Conservation (phyloP, 2,113 vertebrate species). For the Strix uralensis region DNA sequence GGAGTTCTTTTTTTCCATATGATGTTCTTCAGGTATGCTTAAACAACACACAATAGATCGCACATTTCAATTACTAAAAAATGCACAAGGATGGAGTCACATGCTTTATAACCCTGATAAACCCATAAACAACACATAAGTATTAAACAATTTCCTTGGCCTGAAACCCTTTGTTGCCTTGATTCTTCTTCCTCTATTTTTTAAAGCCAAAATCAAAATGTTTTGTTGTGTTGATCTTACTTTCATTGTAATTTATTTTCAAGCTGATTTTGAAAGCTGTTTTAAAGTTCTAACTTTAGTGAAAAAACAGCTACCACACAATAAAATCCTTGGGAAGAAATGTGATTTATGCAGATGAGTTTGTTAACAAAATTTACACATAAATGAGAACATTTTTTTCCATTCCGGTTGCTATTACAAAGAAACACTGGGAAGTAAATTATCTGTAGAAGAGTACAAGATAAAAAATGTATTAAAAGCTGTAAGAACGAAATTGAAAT, state of each 20-base stretch:
- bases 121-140: not conserved
- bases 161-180: not conserved
- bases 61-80: constrained; percentile 10
- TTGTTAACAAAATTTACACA: constrained; percentile 79
- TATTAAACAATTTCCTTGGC: not conserved
- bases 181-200: not conserved
- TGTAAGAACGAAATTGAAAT: constrained; percentile 79
- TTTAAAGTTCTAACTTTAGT: constrained; percentile 50
- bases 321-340: constrained; percentile 49
- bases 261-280: constrained; percentile 36
- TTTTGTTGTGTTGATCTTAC: constrained; percentile 1
- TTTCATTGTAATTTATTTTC: constrained; percentile 33
- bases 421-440: constrained; percentile 74
- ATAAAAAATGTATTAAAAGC: constrained; percentile 79
- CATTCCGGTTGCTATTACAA: constrained; percentile 69
- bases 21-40: not conserved
- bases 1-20: not conserved
- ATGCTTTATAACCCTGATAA: not conserved
- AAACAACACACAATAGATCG: not conserved
- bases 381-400: constrained; percentile 75
- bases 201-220: constrained; percentile 31
- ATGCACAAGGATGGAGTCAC: not conserved
- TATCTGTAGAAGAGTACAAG: constrained; percentile 73
- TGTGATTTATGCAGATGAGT: constrained; percentile 70
- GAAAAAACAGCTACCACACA: constrained; percentile 44